phyloP scores from a whole-genome alignment of 2,797 vertebrate species.

The Gallinago stenura region DNA sequence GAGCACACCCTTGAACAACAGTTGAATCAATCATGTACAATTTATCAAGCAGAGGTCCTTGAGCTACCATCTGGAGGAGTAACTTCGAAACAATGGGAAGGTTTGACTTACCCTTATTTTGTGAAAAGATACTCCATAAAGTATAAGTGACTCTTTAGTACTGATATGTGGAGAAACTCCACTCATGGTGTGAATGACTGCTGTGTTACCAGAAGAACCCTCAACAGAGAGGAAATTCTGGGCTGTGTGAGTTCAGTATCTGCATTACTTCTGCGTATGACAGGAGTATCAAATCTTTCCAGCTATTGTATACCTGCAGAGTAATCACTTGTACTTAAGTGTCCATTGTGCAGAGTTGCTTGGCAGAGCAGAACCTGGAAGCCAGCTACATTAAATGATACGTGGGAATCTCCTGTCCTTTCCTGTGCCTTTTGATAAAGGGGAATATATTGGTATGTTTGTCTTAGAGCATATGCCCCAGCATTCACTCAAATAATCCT shows the following conservation, averaged over 20 bases:
- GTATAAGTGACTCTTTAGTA: neutral
- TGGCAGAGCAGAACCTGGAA: neutral
- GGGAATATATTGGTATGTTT: neutral
- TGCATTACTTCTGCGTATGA: neutral
- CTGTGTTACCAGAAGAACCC: neutral
- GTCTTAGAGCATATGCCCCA: neutral
- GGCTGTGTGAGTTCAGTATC: neutral
- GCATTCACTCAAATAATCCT: neutral
- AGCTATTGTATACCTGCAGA: neutral
- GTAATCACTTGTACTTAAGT: too few species aligned
- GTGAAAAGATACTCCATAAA: neutral
- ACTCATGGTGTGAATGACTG: rapidly evolving
- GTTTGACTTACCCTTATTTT: neutral
- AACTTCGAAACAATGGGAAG: neutral
- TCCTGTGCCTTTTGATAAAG: neutral
- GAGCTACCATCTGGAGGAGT: neutral
- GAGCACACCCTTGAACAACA: neutral
- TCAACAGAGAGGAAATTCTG: neutral
- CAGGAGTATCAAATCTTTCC: neutral
- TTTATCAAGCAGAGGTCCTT: neutral
- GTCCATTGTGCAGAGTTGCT: neutral
- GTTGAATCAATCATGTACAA: neutral
- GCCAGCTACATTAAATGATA: neutral
- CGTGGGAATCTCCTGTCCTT: neutral
- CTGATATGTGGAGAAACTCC: neutral